These are phyloP conservation scores for Bombylius major DNA, from an alignment of 2,888 invertebrate genomes.

Conservation along the genomic window DNA sequence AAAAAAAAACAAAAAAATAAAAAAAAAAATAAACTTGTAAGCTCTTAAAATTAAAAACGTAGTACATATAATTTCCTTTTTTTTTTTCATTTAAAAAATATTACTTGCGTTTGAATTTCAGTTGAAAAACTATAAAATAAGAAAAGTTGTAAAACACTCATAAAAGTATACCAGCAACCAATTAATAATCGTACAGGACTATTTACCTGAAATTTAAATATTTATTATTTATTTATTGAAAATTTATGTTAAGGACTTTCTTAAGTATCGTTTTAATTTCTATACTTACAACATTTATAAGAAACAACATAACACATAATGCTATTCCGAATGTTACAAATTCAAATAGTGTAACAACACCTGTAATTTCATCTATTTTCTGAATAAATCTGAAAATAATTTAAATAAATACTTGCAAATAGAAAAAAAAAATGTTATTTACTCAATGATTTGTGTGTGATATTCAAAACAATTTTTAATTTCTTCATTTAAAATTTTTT, in stretches of 20 bases:
- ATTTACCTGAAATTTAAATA: not conserved
- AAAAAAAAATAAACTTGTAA: too few relatives aligned
- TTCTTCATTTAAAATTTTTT: not conserved
- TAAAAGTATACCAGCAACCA: not conserved
- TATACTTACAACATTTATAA: not conserved
- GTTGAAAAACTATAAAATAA: not conserved
- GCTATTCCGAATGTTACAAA: not conserved
- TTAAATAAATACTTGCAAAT: too few relatives aligned
- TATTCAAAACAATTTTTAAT: not conserved
- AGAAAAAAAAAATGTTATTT: not conserved
- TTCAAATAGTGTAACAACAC: not conserved
- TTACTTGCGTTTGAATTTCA: not conserved
- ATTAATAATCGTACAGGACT: not conserved
- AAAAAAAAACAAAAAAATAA: too few relatives aligned
- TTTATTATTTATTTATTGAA: too few relatives aligned
- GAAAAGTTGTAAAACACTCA: not conserved
- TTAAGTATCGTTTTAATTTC: too few relatives aligned
- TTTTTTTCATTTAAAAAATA: not conserved
- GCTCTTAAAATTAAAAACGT: too few relatives aligned
- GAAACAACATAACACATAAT: not conserved
- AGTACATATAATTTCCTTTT: not conserved
- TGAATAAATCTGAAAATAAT: not conserved
- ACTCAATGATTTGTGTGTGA: not conserved
- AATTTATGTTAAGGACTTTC: too few relatives aligned
- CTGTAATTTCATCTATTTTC: not conserved